Conservation (phyloP, 2,888 invertebrate species). For the Parnassius apollo region DNA sequence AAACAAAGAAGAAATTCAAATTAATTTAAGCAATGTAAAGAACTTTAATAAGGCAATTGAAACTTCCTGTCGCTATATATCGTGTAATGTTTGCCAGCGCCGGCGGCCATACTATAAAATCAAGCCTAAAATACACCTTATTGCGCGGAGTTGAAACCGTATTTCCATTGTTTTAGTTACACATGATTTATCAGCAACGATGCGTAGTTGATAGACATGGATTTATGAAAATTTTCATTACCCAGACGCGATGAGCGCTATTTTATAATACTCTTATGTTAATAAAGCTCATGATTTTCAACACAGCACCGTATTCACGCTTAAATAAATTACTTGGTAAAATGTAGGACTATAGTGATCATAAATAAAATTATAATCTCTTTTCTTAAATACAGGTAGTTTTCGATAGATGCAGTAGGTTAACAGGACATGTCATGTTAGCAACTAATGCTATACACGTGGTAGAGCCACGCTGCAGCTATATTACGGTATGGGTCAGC, state of each 20-base stretch:
- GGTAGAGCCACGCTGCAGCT: no score
- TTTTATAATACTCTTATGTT: constrained; percentile 7
- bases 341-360: no score
- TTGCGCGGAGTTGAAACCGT: background rate
- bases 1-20: constrained; percentile 36
- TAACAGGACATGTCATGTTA: no score
- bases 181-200: constrained; percentile 1
- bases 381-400: no score
- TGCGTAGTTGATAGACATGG: constrained; percentile 12
- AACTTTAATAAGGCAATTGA: constrained; percentile 61
- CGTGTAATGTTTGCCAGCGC: constrained; percentile 27
- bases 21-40: constrained; percentile 49
- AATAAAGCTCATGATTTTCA: constrained; percentile 1
- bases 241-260: background rate
- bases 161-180: constrained; percentile 4
- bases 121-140: constrained; percentile 5
- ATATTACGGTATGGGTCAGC: no score
- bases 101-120: constrained; percentile 11
- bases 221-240: constrained; percentile 23
- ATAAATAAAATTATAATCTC: no score
- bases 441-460: no score
- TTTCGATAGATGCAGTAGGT: no score
- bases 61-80: constrained; percentile 51
- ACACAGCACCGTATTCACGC: background rate
- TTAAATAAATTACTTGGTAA: background rate